These are phyloP conservation scores for Candidula unifasciata DNA, from an alignment of 2,888 invertebrate species.

Conservation along the genomic window DNA sequence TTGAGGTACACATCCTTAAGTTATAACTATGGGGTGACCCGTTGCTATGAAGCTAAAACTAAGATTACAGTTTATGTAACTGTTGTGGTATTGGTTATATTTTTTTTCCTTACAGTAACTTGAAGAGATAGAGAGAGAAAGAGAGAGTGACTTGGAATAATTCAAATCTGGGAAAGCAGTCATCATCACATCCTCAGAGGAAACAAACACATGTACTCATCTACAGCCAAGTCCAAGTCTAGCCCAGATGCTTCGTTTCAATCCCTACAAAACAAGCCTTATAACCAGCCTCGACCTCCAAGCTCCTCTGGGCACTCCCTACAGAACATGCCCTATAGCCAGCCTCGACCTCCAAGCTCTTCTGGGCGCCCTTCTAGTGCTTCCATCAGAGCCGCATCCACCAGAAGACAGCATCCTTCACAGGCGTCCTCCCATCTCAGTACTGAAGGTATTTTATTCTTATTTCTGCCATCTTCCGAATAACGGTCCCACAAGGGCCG, in stretches of 20 bases:
- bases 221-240: neutral
- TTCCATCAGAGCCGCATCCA: slow-evolving; percentile 17
- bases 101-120: too few species aligned
- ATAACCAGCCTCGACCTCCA: slow-evolving; percentile 43
- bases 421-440: neutral
- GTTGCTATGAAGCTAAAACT: too few species aligned
- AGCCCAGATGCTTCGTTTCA: slow-evolving; percentile 16
- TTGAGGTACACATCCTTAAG: too few species aligned
- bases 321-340: slow-evolving; percentile 10
- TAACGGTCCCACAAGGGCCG: too few species aligned
- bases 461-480: neutral
- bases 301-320: slow-evolving; percentile 19
- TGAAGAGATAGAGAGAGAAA: too few species aligned
- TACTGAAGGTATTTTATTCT: slow-evolving; percentile 23
- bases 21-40: too few species aligned
- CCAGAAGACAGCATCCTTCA: neutral
- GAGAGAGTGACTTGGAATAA: too few species aligned
- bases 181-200: too few species aligned
- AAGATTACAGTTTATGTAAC: too few species aligned
- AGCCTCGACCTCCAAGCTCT: slow-evolving; percentile 46
- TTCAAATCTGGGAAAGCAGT: too few species aligned
- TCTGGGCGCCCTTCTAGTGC: slow-evolving; percentile 26
- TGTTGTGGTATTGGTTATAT: too few species aligned
- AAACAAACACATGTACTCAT: too few species aligned
- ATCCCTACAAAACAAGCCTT: slow-evolving; percentile 1